A percentile compares a stretch with the other conserved stretches of the same genome.
phyloP scores from a whole-genome alignment of 2,113 vertebrate species.

The Synodontis membranacea region DNA sequence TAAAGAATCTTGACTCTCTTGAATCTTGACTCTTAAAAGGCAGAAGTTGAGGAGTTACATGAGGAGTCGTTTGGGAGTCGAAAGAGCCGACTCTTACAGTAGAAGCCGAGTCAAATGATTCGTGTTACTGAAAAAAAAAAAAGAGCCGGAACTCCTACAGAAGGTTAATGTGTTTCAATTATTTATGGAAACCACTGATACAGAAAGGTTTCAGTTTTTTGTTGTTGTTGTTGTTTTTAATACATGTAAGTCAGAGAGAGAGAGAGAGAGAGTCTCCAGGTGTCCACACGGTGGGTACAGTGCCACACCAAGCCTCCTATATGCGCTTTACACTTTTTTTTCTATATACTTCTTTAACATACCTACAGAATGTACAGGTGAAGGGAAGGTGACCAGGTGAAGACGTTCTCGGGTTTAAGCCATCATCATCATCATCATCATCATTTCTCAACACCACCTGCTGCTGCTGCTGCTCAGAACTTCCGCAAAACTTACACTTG shows the following conservation, averaged over 20 bases:
- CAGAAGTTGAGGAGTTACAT: too few relatives aligned
- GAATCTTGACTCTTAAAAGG: too few relatives aligned
- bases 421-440: too few relatives aligned
- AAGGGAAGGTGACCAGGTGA: background rate
- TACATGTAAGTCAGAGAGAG: background rate
- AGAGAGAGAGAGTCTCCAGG: background rate
- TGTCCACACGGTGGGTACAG: background rate
- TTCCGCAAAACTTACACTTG: too few relatives aligned
- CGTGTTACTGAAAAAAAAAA: too few relatives aligned
- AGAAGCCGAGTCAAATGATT: too few relatives aligned
- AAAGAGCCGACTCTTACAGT: too few relatives aligned
- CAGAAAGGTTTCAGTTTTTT: background rate
- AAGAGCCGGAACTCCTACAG: too few relatives aligned
- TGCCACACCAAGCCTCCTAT: background rate
- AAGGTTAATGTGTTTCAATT: background rate
- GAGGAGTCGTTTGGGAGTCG: too few relatives aligned
- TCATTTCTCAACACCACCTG: background rate
- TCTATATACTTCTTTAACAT: background rate
- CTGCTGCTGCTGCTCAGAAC: background rate
- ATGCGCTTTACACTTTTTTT: background rate
- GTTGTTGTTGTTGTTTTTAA: background rate
- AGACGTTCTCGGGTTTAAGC: background rate
- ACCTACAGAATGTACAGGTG: background rate
- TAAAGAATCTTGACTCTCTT: too few relatives aligned
- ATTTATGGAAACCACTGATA: background rate